These are phyloP conservation scores for Aspiorhynchus laticeps DNA, from an alignment of 2,113 vertebrate genomes.

Conservation along the genomic window DNA sequence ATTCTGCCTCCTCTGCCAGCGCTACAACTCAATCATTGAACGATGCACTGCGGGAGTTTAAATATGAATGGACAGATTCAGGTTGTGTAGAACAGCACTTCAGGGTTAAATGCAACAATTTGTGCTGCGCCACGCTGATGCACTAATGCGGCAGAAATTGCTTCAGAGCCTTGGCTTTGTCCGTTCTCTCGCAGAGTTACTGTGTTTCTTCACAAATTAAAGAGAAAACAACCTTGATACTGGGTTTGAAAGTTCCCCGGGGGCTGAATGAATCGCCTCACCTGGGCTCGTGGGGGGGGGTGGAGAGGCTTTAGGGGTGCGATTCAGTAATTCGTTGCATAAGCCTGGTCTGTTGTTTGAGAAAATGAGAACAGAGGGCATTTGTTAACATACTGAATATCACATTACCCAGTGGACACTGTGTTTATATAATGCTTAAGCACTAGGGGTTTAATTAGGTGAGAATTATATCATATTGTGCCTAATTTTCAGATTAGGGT, in stretches of 20 bases:
- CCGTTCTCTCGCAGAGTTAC: not conserved
- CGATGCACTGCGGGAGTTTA: constrained; percentile 13
- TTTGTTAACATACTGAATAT: constrained; percentile 14
- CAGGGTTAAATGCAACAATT: constrained; percentile 21
- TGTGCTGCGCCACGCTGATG: not conserved
- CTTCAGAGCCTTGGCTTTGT: not conserved
- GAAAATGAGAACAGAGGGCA: not conserved
- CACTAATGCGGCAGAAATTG: constrained; percentile 10
- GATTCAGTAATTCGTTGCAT: not conserved
- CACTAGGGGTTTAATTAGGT: not conserved
- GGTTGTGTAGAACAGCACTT: constrained; percentile 29
- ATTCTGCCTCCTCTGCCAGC: constrained; percentile 23
- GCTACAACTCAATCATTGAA: constrained; percentile 11
- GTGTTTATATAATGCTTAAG: constrained; percentile 3
- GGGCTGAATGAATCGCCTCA: constrained; percentile 15
- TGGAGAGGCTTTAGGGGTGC: not conserved
- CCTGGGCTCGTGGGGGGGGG: not conserved
- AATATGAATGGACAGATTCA: constrained; percentile 40
- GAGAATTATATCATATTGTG: not conserved
- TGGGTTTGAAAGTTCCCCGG: constrained; percentile 1
- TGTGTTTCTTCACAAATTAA: constrained; percentile 41
- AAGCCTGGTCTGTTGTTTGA: constrained; percentile 1
- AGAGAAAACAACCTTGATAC: constrained; percentile 36
- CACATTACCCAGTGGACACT: constrained; percentile 1
- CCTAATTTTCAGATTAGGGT: not conserved